A percentile compares a stretch with the other conserved stretches of the same genome.
Conservation (phyloP, 2,888 invertebrate genomes). For the Eledona agricola region DNA sequence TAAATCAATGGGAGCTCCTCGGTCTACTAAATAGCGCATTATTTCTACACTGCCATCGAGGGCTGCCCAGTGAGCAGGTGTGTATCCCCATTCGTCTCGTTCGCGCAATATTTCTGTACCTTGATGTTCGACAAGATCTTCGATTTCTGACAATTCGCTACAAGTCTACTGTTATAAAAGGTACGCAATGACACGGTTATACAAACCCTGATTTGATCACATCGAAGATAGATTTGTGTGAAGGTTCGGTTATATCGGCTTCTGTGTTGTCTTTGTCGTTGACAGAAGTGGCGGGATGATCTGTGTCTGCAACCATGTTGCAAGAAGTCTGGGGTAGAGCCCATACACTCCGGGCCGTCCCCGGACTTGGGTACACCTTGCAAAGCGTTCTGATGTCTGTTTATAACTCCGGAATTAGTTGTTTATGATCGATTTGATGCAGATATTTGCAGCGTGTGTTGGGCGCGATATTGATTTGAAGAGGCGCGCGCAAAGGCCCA, state of each 20-base stretch:
- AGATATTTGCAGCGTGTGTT: slow-evolving; percentile 31
- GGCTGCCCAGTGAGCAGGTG: slow-evolving; percentile 92
- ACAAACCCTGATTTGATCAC: slow-evolving; percentile 83
- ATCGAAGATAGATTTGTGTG: slow-evolving; percentile 79
- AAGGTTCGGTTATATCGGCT: slow-evolving; percentile 63
- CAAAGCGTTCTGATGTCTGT: slow-evolving; percentile 60
- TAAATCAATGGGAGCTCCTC: slow-evolving; percentile 84
- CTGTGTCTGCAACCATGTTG: slow-evolving; percentile 79
- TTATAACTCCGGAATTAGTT: slow-evolving; percentile 32
- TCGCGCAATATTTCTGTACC: slow-evolving; percentile 80
- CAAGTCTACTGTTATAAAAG: slow-evolving; percentile 42
- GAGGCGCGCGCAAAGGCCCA: slow-evolving; percentile 18
- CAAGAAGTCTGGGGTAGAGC: slow-evolving; percentile 83
- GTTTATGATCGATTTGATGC: slow-evolving; percentile 42
- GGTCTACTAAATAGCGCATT: slow-evolving; percentile 85
- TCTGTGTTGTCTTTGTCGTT: slow-evolving; percentile 65
- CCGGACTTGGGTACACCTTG: slow-evolving; percentile 82
- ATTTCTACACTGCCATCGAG: slow-evolving; percentile 90
- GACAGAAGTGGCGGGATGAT: slow-evolving; percentile 62
- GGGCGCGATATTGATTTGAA: slow-evolving; percentile 17
- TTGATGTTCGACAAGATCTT: slow-evolving; percentile 82
- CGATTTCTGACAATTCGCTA: slow-evolving; percentile 85
- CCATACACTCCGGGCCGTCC: slow-evolving; percentile 91
- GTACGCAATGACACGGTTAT: background rate
- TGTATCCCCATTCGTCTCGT: slow-evolving; percentile 91